Conservation (phyloP, 2,113 vertebrate genomes). For the Uria aalge region DNA sequence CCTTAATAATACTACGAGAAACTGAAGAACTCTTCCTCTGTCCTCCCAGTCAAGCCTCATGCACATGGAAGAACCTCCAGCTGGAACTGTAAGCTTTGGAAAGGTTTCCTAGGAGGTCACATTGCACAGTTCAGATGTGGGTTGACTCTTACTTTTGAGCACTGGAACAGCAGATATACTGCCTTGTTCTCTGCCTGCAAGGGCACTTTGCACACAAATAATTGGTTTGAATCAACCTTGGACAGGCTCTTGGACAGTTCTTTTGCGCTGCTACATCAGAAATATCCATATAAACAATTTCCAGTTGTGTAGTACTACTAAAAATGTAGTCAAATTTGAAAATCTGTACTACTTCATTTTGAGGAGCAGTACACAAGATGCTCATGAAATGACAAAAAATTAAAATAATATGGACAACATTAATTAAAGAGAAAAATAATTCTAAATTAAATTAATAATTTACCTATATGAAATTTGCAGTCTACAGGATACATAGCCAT, state of each 20-base stretch:
- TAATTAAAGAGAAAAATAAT: neutral
- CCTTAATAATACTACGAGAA: neutral
- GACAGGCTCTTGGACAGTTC: neutral
- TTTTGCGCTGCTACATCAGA: neutral
- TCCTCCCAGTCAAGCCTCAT: neutral
- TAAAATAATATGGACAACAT: neutral
- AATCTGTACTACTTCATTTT: neutral
- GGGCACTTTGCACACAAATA: neutral
- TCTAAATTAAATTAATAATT: neutral
- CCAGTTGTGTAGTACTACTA: neutral
- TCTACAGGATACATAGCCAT: neutral
- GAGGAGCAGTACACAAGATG: neutral
- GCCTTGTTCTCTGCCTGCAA: neutral
- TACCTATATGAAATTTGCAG: neutral
- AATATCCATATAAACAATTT: neutral
- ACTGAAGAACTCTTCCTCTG: neutral
- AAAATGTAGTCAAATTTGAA: neutral
- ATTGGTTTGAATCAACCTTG: neutral
- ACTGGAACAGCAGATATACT: neutral
- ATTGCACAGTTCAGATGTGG: neutral
- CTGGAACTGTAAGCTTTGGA: neutral
- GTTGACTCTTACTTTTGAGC: neutral
- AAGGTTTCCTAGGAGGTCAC: neutral
- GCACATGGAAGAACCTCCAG: neutral
- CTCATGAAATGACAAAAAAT: neutral